Conservation (phyloP, 2,888 invertebrate genomes). For the Oligia strigilis region DNA sequence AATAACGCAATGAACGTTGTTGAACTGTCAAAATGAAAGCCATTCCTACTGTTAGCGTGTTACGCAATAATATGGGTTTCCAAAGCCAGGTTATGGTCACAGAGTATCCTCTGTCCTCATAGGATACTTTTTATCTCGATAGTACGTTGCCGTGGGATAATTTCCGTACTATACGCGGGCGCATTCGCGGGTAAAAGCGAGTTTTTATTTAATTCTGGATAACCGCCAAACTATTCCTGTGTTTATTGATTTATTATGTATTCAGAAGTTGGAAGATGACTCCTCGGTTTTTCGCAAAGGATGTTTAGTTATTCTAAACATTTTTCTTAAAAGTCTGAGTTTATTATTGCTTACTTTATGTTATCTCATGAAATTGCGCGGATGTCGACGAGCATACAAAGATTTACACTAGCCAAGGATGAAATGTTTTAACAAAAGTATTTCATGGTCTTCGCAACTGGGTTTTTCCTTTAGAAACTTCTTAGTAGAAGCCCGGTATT, state of each 20-base stretch:
- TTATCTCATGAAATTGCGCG: neutral
- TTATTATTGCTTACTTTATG: conserved; percentile 5
- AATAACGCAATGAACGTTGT: too few species aligned
- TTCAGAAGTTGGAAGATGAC: conserved; percentile 21
- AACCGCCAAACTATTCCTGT: conserved; percentile 35
- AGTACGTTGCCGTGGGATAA: neutral
- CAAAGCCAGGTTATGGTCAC: too few species aligned
- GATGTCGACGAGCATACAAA: neutral
- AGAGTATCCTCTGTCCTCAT: too few species aligned
- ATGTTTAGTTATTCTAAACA: conserved; percentile 28
- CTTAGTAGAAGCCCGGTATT: neutral
- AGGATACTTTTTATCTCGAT: too few species aligned
- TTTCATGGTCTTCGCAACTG: neutral
- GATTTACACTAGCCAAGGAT: neutral
- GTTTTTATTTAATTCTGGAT: conserved; percentile 36
- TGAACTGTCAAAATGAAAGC: too few species aligned
- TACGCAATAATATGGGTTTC: neutral
- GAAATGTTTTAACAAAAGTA: neutral
- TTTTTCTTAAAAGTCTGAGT: neutral
- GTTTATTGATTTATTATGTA: neutral
- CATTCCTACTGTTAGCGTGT: neutral
- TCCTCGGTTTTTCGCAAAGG: conserved; percentile 2
- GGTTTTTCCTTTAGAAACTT: neutral
- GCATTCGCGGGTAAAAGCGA: neutral
- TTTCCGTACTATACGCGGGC: neutral